Base-by-base conservation (phyloP, 2,888 invertebrate genomes). In the Eupithecia exiguata region DNA sequence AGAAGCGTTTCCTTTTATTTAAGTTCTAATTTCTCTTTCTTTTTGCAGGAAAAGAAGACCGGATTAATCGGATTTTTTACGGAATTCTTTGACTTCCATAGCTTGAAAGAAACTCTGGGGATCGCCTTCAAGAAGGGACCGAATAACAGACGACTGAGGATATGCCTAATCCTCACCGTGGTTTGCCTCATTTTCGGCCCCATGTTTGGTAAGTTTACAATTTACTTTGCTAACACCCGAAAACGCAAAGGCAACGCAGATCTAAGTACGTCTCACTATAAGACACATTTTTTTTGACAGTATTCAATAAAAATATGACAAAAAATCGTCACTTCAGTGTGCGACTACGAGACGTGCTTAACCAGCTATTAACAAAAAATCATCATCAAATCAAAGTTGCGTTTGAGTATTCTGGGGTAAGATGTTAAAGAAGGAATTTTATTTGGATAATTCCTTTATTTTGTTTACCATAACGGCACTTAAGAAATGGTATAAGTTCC, bases 111-210 rank as follows among this genome's bases (percentile, higher is more conserved):
- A 36, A 95, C 95, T 0, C 80, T 95, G 49, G 91, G 90, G 68
- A 94, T 95, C 14, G 95, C 92, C 12, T 95, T 95, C 80, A 95
- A 92, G 79, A 92, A 91, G 77, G 93, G 95, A 7, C 85, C 89
- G 0, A 91, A 90, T 53, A 91, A 94, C 73, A 86, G 94, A 74
- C 88, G 93, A 73, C 43, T 93, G 4, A 80, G 91, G 46, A 91
- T 94, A 69, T 91, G 91, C 40, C 83, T 94, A 0, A 87, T 93
- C 66, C 77, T 94, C 65, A 84, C 85, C 0, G 91, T 91, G 2
- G 92, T 93, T 14, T 93, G 91, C 71, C 78, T 94, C 66, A 88
- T 86, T 7, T 94, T 91, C 79, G 94, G 93, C 82, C 90, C 93
- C 0, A 85, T 92, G 85, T 91, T 89, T 90, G 94, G 94, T 94